A percentile compares a stretch with the other conserved stretches of the same genome.
These are phyloP conservation scores for Sceloporus undulatus DNA, from an alignment of 2,113 vertebrate species.

Conservation along the genomic window DNA sequence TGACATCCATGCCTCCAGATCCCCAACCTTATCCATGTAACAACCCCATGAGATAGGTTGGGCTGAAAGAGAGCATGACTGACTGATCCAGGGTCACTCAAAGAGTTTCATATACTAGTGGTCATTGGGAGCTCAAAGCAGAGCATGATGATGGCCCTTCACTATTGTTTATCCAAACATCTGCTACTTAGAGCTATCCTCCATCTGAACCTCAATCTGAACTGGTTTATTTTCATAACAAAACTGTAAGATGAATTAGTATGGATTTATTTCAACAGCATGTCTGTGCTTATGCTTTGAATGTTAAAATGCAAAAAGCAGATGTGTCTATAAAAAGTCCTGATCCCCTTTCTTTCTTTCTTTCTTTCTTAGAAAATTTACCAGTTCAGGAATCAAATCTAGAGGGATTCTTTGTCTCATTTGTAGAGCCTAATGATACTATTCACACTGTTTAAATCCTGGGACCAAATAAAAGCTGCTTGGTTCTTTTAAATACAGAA, in stretches of 20 bases:
- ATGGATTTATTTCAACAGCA: background rate
- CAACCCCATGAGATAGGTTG: too few species aligned
- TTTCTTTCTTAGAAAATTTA: background rate
- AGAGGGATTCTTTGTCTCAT: slow-evolving; percentile 37
- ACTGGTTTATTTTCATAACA: background rate
- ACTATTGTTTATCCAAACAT: background rate
- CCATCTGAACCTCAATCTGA: background rate
- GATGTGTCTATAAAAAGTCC: background rate
- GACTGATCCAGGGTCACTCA: too few species aligned
- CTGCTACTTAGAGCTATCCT: background rate
- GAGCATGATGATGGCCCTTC: background rate
- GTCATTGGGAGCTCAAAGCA: background rate
- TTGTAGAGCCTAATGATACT: slow-evolving; percentile 35
- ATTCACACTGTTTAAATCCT: background rate
- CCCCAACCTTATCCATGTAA: too few species aligned
- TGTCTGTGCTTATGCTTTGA: slow-evolving; percentile 9
- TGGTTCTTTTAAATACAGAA: slow-evolving; percentile 18
- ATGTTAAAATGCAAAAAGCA: slow-evolving; percentile 46
- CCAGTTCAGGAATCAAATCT: slow-evolving; percentile 48
- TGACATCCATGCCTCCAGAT: background rate
- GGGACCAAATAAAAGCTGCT: background rate
- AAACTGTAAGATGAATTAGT: background rate
- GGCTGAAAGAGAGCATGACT: too few species aligned
- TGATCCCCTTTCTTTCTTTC: background rate
- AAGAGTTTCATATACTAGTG: too few species aligned